Percentiles rank a stretch among this genome's conserved stretches.
Evolutionary conservation across 2,888 invertebrate genomes (phyloP).

Genomic region (Dicyrtoma fusca): DNA sequence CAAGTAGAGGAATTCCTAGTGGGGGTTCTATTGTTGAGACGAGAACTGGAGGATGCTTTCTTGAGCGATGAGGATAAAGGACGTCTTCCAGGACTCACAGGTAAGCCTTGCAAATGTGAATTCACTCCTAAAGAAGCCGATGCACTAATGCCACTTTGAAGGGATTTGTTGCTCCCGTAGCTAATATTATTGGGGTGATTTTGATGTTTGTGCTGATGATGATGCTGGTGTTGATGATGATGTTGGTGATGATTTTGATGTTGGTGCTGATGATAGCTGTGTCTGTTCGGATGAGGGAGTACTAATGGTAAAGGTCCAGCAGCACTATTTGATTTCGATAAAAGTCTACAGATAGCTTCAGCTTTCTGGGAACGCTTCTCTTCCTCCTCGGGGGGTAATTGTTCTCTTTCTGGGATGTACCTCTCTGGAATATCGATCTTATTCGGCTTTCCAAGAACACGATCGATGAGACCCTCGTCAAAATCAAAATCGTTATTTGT

Average conservation of each 20-base stretch:
- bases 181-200: slow-evolving; percentile 5
- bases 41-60: slow-evolving; percentile 21
- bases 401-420: slow-evolving; percentile 54
- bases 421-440: slow-evolving; percentile 56
- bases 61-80: slow-evolving; percentile 10
- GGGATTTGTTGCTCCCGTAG: slow-evolving; percentile 9
- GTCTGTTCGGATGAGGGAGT: slow-evolving; percentile 36
- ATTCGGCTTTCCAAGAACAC: slow-evolving; percentile 54
- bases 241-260: neutral
- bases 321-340: slow-evolving; percentile 48
- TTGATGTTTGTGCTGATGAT: slow-evolving; percentile 7
- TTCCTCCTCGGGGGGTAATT: slow-evolving; percentile 52
- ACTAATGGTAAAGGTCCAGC: slow-evolving; percentile 40
- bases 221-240: too few relatives aligned
- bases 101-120: slow-evolving; percentile 11
- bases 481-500: slow-evolving; percentile 52
- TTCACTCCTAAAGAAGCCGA: slow-evolving; percentile 17
- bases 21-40: slow-evolving; percentile 16
- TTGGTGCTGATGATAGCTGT: neutral
- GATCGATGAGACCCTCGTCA: slow-evolving; percentile 54
- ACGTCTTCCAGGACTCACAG: slow-evolving; percentile 14
- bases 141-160: slow-evolving; percentile 15
- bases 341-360: slow-evolving; percentile 53
- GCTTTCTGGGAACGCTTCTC: slow-evolving; percentile 53
- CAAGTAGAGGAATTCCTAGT: slow-evolving; percentile 37